Evolutionary conservation across 2,888 invertebrate species (phyloP), one percentile per base, ranked within the genome.

Genomic region (Thelaira solivaga): DNA sequence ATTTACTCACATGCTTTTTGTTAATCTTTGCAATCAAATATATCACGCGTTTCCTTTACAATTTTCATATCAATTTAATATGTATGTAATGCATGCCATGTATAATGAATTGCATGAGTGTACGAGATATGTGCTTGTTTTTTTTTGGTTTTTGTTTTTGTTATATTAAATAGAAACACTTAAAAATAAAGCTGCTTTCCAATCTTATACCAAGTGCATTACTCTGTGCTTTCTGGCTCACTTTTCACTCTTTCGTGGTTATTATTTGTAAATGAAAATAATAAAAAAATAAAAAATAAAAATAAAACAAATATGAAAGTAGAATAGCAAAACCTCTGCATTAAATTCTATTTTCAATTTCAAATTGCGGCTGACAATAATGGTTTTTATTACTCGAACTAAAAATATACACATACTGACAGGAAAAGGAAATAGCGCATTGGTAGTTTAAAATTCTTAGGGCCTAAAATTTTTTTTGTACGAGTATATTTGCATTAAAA

Each of bases 301-400:
- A 43, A 8, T 24, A 59, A 57, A 71, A 53, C 53, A 65, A 29
- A 71, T 36, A 76, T 51, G 49, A 53, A 73, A 62, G 26, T 62
- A 64, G 41, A 57, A 72, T 64, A 47, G 51, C n/a, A 69, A 76
- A 78, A 78, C 78, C 69, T 74, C 69, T 74, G 78, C 78, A 78
- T 74, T 71, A 69, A 74, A 74, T 78, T 78, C 69, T 69, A 69
- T 78, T 74, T 78, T 78, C 78, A 78, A 78, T 78, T 78, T 74
- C 64, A 74, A 78, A 78, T 65, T 78, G 78, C 74, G 78, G 78
- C 78, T 78, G 78, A 61, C 65, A 78, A 78, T 78, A 78, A 78
- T 78, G 74, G 65, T 43, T 78, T 78, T 78, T 49, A 74, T 65
- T 65, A 53, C 68, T 61, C 0, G 49, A 43, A 36, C 45, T 55